Base-by-base conservation (phyloP, 2,797 vertebrate species). In the Phaenicophaeus curvirostris region DNA sequence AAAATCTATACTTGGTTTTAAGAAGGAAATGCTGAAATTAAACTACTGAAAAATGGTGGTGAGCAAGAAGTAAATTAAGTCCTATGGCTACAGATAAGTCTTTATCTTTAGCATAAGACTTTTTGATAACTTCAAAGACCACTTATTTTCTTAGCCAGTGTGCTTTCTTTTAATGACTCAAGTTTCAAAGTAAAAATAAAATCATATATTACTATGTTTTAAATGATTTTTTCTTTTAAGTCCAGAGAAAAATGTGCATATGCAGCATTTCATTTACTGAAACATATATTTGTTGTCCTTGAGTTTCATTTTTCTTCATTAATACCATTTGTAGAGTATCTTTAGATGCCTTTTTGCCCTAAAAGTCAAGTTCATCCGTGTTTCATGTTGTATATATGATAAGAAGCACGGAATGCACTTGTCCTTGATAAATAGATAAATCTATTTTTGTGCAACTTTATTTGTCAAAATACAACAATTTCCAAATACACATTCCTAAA, bases 11-110 rank as follows among this genome's bases (percentile, higher is more conserved):
- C 66, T 53, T 9, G 21, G 25, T 86, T 86, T 91, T 85, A 42
- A 75, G 55, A 85, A 75, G 73, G 51, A 91, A 91, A 23, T 59
- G 53, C 63, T 95, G 80, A 95, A 93, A 93, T 71, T 66, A 54
- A 85, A 58, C 57, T 69, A 55, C 71, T 46, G 44, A 84, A 93
- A 92, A 91, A 69, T 86, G 17, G 44, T 82, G 21, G 62, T 79
- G 93, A 92, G 68, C 58, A 84, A 86, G 59, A 92, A 92, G 58
- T 62, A 92, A 96, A 96, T 87, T 87, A 95, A 81, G 48, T 77
- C 51, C 31, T 83, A 39, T 55, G 92, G 65, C 61, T 75, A 21
- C 41, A 92, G 75, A 74, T 90, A 87, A 90, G 41, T 83, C 71
- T 78, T 62, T 66, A 90, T 94, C 89, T 90, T 85, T 51, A 85